Evolutionary conservation across 2,888 invertebrate species (phyloP).

Genomic region (Flabesymbios commensalis): DNA sequence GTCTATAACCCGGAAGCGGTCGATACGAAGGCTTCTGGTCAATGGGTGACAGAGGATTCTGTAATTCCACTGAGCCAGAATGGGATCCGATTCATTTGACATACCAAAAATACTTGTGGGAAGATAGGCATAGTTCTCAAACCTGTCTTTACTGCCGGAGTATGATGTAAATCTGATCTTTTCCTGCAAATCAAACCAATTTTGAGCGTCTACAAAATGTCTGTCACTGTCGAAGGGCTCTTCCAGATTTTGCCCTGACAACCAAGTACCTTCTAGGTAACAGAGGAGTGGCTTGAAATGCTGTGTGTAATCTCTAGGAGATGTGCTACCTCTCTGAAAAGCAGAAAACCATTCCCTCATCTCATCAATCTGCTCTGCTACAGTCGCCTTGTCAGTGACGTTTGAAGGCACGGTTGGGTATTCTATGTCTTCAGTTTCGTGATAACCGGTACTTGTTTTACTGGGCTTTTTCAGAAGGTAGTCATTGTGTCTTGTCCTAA

Average conservation of each 20-base stretch:
- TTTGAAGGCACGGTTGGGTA: conserved; percentile 43
- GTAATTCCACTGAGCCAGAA: conserved; percentile 48
- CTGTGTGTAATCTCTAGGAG: conserved; percentile 39
- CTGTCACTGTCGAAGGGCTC: neutral
- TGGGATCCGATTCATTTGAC: conserved; percentile 25
- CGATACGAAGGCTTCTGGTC: conserved; percentile 29
- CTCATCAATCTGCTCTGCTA: conserved; percentile 34
- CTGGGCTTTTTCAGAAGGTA: conserved; percentile 35
- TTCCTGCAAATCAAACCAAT: conserved; percentile 1
- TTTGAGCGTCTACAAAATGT: conserved; percentile 1
- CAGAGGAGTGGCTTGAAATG: conserved; percentile 50
- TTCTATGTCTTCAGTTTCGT: conserved; percentile 40
- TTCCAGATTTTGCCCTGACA: conserved; percentile 21
- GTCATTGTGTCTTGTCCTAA: conserved; percentile 52
- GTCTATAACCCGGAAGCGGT: conserved; percentile 14
- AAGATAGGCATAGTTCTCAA: conserved; percentile 43
- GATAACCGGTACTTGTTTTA: conserved; percentile 29
- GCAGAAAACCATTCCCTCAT: conserved; percentile 51
- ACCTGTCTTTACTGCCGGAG: conserved; percentile 29
- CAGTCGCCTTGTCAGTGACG: conserved; percentile 44
- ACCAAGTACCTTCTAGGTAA: conserved; percentile 51
- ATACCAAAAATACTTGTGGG: conserved; percentile 43
- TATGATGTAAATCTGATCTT: neutral
- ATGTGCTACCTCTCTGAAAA: conserved; percentile 40
- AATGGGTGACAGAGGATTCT: conserved; percentile 40